Evolutionary conservation across 2,888 invertebrate genomes (phyloP), one percentile per base, ranked within the genome.

Genomic region (Apamea crenata): DNA sequence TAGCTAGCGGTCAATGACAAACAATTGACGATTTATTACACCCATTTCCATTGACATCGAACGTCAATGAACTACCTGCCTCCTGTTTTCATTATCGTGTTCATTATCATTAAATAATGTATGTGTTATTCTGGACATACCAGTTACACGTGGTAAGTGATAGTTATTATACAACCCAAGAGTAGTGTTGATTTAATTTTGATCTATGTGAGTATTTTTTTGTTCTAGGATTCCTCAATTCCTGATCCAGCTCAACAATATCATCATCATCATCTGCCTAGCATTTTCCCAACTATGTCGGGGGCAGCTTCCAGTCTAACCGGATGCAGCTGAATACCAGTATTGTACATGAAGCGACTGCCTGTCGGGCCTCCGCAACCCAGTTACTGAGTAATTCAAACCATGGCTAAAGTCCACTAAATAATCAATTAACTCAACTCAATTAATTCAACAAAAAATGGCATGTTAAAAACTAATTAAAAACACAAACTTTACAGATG

Each of bases 21-120:
- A 59, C 82, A 81, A 82, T 82, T 53, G 63, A 77, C 32, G 65
- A 81, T 83, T 65, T 77, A 83, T 83, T n/a, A 68, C 83, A 40
- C 18, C 47, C 40, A 77, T 65, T 77, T 70, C 32, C 47, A 82
- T 69, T 59, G 53, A 61, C 59, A 81, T 77, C 16, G 21, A 32
- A 74, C 29, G 67, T 61, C 75, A 81, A 80, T 53, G 44, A 80
- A 53, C 50, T 50, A 44, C 47, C 18, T 32, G 50, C 10, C 32
- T 18, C 8, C 25, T 36, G 32, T 6, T 16, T 67, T 67, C 44
- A 18, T 67, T 40, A 61, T 2, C 12, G 59, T 6, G 59, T 61
- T 61, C 59, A 79, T 50, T 47, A 47, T 10, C 36, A 71, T 66
- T 50, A 47, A 53, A 53, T 21, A 6, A 61, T 40, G n/a, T 50